Base-by-base conservation (phyloP, 2,113 vertebrate genomes). In the Crypturellus undulatus region DNA sequence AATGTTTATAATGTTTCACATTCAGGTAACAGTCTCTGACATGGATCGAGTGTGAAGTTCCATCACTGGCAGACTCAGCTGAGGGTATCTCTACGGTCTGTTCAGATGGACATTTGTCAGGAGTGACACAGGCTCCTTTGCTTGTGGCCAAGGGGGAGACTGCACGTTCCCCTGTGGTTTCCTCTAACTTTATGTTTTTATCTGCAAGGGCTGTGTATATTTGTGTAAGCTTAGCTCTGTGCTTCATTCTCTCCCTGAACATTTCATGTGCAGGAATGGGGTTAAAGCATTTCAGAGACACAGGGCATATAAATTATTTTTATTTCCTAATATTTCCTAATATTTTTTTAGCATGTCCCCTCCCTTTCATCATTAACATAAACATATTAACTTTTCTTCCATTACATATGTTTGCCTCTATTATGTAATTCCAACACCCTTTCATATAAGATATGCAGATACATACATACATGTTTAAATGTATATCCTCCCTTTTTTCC, bases 391-490 rank as follows among this genome's bases (percentile, higher is more conserved):
- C 22, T 60, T 60, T 64, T 80, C n/a, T 75, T 69, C 34, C 34
- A 87, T 13, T 30, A 12, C 49, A 16, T 34, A 47, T 36, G 26
- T 68, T 65, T 3, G 2, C 1, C 1, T 2, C 15, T 3, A 0
- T 49, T 69, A 47, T 15, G 5, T 47, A 58, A 87, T 90, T 79
- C 11, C 28, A 87, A 16, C 0, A 1, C 15, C 21, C 13, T 65
- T 84, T 70, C 20, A 20, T 45, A 8, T 28, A 75, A 49, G 4
- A 17, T n/a, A 60, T 1, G 64, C 16, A 9, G 28, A 9, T 36
- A 8, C 54, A 54, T n/a, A 63, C 5, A 81, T 8, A 38, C 4
- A 1, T 82, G 64, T 34, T 77, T 76, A 72, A 9, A 18, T 30
- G 3, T 52, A 32, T 9, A 58, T 2, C 52, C 10, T 16, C 28